phyloP scores from a whole-genome alignment of 1,140 invertebrate genomes.

The Aphaenogaster floridana region DNA sequence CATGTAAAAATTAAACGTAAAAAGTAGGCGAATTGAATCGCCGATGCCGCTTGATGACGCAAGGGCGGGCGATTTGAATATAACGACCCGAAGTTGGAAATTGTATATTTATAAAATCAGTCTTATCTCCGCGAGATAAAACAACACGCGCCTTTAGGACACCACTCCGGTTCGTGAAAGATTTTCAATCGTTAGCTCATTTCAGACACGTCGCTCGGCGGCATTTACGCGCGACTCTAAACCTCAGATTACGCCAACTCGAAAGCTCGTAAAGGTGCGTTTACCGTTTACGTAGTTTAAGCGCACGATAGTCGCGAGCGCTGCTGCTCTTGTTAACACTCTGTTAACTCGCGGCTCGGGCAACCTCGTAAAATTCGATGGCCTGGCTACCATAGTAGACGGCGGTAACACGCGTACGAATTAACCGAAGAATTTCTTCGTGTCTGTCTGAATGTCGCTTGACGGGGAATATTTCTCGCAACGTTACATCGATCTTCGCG shows the following conservation, averaged over 20 bases:
- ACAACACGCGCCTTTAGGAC: not conserved
- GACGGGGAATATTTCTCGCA: not conserved
- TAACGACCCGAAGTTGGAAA: not conserved
- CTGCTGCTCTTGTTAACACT: slow-evolving; percentile 72
- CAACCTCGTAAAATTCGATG: slow-evolving; percentile 65
- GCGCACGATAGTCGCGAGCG: slow-evolving; percentile 63
- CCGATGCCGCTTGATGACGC: not conserved
- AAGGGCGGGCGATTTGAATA: not conserved
- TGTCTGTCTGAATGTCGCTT: not conserved
- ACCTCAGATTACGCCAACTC: slow-evolving; percentile 67
- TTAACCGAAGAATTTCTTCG: slow-evolving; percentile 31
- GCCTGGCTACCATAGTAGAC: slow-evolving; percentile 34
- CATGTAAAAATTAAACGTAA: not conserved
- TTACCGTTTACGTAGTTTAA: slow-evolving; percentile 67
- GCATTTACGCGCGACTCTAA: slow-evolving; percentile 59
- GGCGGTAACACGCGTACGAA: not conserved
- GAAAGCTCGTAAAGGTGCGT: slow-evolving; percentile 66
- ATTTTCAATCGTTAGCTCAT: slow-evolving; percentile 39
- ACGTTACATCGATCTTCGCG: not conserved
- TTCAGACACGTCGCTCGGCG: slow-evolving; percentile 25
- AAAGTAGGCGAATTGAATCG: not conserved
- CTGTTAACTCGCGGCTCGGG: slow-evolving; percentile 67
- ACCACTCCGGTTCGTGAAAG: not conserved
- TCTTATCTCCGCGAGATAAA: not conserved
- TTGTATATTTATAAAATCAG: not conserved